Evolutionary conservation across 2,888 invertebrate species (phyloP), one percentile per base, ranked within the genome.

Genomic region (Boloria euphrosyne): DNA sequence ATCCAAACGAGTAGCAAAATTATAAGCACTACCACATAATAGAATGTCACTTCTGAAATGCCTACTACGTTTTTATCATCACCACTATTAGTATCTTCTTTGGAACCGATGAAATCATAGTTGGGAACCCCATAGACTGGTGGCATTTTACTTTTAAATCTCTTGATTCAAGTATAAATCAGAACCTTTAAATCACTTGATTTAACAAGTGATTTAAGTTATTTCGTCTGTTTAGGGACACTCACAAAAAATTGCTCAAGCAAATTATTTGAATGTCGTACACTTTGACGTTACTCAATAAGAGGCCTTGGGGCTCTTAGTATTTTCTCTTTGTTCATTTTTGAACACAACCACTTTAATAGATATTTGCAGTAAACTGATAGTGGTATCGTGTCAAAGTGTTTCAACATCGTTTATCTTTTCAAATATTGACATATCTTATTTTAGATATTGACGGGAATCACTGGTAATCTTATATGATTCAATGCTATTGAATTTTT

Each of bases 1-100:
- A 90, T 73, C 92, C 92, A 91, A 0, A 80, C 74, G 0, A 90
- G 65, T 58, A 91, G 74, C 83, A 91, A 82, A 4, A 70, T 75
- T 0, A 90, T 63, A 60, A 91, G 73, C 10, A 85, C 78, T 4
- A 89, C 73, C 79, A 85, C 79, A 66, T 91, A 91, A 88, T 87
- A 90, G 52, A 90, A 81, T 0, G 87, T 82, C 81, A 90, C 83
- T 27, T 87, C 75, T 0, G 77, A 77, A 16, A 87, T 57, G 6
- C 67, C 74, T 0, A 72, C 57, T 0, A 80, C 72, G 13, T 60
- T 66, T 6, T 16, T 63, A n/a, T 75, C 77, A 0, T 65, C 71
- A 3, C 78, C 79, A 3, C 74, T 71, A 5, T 73, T 65, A 6
- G 79, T 73, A 10, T 64, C 59, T 3, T 74, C 69, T 7, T 64